Conservation (phyloP, 2,888 invertebrate genomes). For the Spodoptera picta region DNA sequence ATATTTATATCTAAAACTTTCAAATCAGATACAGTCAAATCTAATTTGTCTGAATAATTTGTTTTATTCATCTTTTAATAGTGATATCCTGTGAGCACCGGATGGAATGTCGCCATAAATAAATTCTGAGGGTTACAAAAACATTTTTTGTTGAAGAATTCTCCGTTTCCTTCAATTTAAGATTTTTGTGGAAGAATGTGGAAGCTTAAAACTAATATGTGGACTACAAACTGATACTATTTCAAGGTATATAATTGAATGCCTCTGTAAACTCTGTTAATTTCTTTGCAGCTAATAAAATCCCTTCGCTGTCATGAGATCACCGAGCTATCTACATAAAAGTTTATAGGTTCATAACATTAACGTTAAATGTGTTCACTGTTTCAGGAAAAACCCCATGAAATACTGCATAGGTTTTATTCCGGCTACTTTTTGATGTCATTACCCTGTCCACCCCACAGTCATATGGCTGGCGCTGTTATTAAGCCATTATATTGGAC, state of each 20-base stretch:
- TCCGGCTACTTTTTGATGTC: conserved; percentile 63
- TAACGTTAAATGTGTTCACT: conserved; percentile 32
- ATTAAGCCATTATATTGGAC: conserved; percentile 71
- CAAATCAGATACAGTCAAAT: neutral
- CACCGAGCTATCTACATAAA: conserved; percentile 50
- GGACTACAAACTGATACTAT: conserved; percentile 25
- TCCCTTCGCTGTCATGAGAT: conserved; percentile 40
- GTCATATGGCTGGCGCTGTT: conserved; percentile 60
- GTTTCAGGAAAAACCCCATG: conserved; percentile 57
- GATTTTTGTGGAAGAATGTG: conserved; percentile 10
- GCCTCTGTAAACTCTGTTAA: conserved; percentile 38
- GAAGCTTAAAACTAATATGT: conserved; percentile 9
- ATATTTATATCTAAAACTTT: too few species aligned
- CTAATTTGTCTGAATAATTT: conserved; percentile 12
- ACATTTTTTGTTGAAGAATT: conserved; percentile 3
- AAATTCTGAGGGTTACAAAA: conserved; percentile 20
- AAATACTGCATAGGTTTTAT: conserved; percentile 63
- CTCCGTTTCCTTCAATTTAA: conserved; percentile 15
- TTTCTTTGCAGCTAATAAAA: conserved; percentile 47
- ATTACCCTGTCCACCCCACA: conserved; percentile 66
- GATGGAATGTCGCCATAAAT: conserved; percentile 24
- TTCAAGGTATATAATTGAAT: conserved; percentile 34
- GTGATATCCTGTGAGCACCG: conserved; percentile 33
- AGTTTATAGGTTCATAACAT: conserved; percentile 49
- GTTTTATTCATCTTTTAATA: conserved; percentile 19